A percentile compares a stretch with the other conserved stretches of the same genome.
Conservation (phyloP, 2,888 invertebrate species). For the Oxystoma pomonae region DNA sequence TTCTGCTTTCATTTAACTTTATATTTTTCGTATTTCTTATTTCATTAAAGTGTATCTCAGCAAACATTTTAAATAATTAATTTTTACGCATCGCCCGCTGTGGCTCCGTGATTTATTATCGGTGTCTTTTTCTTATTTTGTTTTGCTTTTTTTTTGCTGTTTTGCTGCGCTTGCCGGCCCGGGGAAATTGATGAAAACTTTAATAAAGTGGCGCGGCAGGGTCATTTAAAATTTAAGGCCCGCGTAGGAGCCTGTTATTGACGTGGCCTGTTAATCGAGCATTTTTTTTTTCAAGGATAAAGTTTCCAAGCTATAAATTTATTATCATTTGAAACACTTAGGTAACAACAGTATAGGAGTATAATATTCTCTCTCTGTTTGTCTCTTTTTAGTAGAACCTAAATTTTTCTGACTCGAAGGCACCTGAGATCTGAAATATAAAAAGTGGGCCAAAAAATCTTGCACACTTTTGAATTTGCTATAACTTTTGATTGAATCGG, state of each 20-base stretch:
- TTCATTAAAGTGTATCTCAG: neutral
- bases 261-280: neutral
- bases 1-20: no score
- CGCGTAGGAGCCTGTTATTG: neutral
- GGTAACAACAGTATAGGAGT: no score
- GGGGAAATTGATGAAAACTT: neutral
- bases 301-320: neutral
- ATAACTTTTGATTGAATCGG: no score
- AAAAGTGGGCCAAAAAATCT: no score
- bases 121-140: neutral
- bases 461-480: no score
- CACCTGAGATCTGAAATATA: no score
- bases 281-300: neutral
- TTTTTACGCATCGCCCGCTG: neutral
- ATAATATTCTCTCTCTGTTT: no score
- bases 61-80: neutral
- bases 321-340: no score
- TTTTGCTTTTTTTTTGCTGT: neutral
- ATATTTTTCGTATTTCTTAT: neutral
- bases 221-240: neutral
- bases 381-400: neutral
- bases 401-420: no score
- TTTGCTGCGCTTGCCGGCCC: neutral
- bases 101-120: neutral
- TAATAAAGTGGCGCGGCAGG: neutral